Evolutionary conservation across 2,113 vertebrate species (phyloP).

Genomic region (Salvelinus namaycush): DNA sequence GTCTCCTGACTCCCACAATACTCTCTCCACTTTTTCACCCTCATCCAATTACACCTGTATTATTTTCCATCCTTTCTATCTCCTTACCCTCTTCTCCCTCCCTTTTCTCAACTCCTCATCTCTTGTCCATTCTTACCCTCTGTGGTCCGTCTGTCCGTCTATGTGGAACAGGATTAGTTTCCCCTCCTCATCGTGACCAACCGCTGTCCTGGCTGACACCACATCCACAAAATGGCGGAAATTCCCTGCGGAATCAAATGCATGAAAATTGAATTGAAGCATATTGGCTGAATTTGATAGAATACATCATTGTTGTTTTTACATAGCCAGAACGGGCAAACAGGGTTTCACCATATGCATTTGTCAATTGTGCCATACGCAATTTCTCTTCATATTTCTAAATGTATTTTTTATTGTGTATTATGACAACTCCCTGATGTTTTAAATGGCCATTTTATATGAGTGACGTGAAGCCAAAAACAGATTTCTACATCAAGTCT

Average conservation of each 20-base stretch:
- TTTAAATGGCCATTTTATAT: neutral
- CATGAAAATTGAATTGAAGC: neutral
- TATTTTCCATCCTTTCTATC: neutral
- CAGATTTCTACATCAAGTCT: neutral
- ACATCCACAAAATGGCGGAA: constrained; percentile 81
- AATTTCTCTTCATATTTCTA: neutral
- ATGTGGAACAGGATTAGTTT: constrained; percentile 83
- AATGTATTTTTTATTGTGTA: neutral
- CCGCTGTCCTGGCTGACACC: constrained; percentile 84
- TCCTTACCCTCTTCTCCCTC: neutral
- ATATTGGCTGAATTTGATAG: neutral
- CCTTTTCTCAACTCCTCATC: too few species aligned
- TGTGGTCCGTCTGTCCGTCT: constrained; percentile 82
- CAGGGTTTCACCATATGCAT: neutral
- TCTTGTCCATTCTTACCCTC: constrained; percentile 80
- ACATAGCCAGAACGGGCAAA: too few species aligned
- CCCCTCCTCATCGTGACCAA: constrained; percentile 86
- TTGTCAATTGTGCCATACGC: neutral
- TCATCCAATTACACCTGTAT: neutral
- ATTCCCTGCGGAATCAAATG: constrained; percentile 60
- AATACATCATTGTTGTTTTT: neutral
- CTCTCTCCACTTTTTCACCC: neutral
- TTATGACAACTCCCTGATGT: neutral
- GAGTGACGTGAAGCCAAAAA: neutral
- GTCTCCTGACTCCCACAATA: neutral